Evolutionary conservation across 2,797 vertebrate genomes (phyloP), one percentile per base, ranked within the genome.

Genomic region (Arctocebus calabarensis): DNA sequence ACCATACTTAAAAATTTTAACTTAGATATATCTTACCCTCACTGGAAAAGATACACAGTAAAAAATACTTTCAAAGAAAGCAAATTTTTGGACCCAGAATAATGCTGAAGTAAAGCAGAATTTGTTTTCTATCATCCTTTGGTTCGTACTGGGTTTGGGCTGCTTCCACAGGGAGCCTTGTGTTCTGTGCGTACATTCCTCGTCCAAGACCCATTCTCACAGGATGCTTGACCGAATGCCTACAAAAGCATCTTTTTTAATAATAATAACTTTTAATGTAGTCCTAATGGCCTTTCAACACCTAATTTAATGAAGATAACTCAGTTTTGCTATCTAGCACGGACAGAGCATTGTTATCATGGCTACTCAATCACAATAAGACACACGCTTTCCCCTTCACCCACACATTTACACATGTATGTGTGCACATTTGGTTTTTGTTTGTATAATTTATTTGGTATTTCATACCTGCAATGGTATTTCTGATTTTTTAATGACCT

Each of bases 61-160:
- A 86, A 57, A 94, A 37, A 29, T 74, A 82, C 75, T 57, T 13
- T 23, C 74, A 86, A 83, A 88, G 13, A 48, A 95, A 79, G 19
- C 55, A 85, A 23, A 91, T 71, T 71, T 90, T 70, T 4, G 45
- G 62, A 84, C 55, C 57, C 61, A 82, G 92, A 85, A 86, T 83
- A 74, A 79, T 68, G 48, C 52, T 77, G 43, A 88, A 95, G 37
- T 79, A 92, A 97, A 90, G 79, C 48, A 82, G 86, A 92, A 52
- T 68, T 94, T 34, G 27, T 0, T 79, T 90, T 95, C 83, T 78
- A 8, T 32, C 9, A 16, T 82, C 68, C 94, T 29, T 96, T 70
- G 74, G 32, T 77, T 57, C 37, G 74, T 79, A 22, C 23, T 83
- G 43, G 22, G 52, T 90, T 91, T 75, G 61, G 57, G 43, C 23